Conservation (phyloP, 2,888 invertebrate genomes). For the Machimus rusticus region DNA sequence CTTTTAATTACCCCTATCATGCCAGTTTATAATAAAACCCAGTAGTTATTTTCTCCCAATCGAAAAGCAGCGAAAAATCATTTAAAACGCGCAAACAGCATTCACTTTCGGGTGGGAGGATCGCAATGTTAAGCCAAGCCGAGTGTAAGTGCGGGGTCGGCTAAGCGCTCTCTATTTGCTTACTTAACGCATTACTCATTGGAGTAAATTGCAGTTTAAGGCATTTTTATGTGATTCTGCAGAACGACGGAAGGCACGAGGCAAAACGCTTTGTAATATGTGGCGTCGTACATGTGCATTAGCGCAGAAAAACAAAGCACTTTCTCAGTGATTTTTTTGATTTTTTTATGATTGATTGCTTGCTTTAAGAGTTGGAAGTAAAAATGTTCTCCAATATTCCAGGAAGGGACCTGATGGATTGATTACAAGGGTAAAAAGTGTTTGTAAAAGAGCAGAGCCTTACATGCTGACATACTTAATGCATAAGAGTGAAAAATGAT, state of each 20-base stretch:
- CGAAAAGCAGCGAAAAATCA: neutral
- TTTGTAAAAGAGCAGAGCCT: neutral
- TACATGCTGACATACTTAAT: neutral
- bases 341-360: neutral
- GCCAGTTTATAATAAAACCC: neutral
- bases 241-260: neutral
- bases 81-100: neutral
- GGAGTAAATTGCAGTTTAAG: neutral
- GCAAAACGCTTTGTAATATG: neutral
- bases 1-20: neutral
- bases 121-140: neutral
- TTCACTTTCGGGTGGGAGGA: neutral
- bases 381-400: neutral
- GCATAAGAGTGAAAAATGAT: neutral
- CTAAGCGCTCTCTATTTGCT: neutral
- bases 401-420: neutral
- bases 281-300: neutral
- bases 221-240: neutral
- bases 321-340: neutral
- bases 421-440: neutral
- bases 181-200: neutral
- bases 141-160: neutral
- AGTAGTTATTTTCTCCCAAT: neutral
- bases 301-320: neutral
- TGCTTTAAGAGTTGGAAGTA: neutral